Evolutionary conservation across 2,113 vertebrate species (phyloP).

Genomic region (Trematocara nigrifrons): DNA sequence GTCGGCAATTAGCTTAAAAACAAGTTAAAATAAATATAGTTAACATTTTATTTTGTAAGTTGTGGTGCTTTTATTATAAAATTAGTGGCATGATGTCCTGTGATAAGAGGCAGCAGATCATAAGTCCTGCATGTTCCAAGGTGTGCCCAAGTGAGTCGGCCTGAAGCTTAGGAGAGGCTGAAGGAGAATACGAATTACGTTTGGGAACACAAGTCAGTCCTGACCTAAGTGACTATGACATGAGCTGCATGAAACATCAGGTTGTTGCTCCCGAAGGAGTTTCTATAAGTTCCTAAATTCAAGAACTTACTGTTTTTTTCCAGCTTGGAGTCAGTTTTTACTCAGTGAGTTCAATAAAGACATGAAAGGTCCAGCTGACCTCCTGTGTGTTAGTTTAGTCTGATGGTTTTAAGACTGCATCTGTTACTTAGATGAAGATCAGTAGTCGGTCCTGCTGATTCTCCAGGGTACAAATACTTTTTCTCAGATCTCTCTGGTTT

Average conservation of each 20-base stretch:
- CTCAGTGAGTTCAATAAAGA: neutral
- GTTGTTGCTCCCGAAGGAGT: neutral
- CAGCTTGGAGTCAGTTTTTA: neutral
- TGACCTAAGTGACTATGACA: neutral
- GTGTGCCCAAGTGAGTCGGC: neutral
- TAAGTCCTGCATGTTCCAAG: neutral
- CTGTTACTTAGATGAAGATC: neutral
- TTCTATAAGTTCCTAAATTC: neutral
- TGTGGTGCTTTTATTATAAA: neutral
- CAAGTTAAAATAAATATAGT: neutral
- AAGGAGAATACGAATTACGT: neutral
- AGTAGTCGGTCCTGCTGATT: neutral
- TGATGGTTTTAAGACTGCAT: neutral
- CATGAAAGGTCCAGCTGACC: neutral
- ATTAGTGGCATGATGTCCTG: neutral
- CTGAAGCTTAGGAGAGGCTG: neutral
- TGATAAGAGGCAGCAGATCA: neutral
- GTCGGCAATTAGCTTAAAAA: neutral
- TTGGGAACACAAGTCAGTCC: neutral
- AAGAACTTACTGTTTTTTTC: neutral
- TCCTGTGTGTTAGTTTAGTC: neutral
- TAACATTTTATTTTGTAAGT: neutral
- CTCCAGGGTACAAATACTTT: neutral
- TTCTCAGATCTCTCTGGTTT: neutral
- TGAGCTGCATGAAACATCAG: neutral